Percentiles rank a stretch among this genome's conserved stretches.
phyloP scores from a whole-genome alignment of 2,113 vertebrate genomes.

The Salminus brasiliensis region DNA sequence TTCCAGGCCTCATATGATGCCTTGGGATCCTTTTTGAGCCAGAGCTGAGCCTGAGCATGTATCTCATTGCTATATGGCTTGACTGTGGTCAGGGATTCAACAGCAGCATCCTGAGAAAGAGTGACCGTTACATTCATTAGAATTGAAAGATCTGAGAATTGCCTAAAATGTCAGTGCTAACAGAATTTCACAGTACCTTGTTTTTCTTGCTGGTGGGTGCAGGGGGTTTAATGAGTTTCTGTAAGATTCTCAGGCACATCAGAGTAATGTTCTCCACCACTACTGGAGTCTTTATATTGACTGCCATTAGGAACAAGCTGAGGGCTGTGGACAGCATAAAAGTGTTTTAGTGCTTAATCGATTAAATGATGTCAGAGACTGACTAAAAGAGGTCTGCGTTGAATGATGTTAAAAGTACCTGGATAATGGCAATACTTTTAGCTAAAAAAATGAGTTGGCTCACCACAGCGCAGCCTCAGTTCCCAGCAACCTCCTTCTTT shows the following conservation, averaged over 20 bases:
- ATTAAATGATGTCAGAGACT: background rate
- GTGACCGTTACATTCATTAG: background rate
- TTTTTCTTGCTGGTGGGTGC: constrained; percentile 99
- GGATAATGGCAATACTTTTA: background rate
- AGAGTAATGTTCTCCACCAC: constrained; percentile 99
- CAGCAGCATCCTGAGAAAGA: constrained; percentile 84
- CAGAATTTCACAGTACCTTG: constrained; percentile 79
- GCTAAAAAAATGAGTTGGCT: constrained; percentile 52
- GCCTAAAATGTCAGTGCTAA: background rate
- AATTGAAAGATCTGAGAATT: background rate
- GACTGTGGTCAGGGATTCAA: constrained; percentile 92
- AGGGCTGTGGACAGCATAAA: constrained; percentile 76
- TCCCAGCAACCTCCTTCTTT: constrained; percentile 99
- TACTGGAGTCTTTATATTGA: constrained; percentile 97
- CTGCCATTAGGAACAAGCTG: constrained; percentile 96
- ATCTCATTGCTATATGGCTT: constrained; percentile 98
- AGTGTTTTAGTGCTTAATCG: constrained; percentile 22
- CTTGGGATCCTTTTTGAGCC: constrained; percentile 98
- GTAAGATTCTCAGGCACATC: constrained; percentile 97
- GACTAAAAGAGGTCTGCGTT: background rate
- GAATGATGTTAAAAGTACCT: background rate
- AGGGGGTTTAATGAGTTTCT: constrained; percentile 96
- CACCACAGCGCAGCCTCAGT: constrained; percentile 92
- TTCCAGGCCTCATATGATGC: constrained; percentile 97
- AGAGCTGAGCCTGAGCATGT: constrained; percentile 95